These are phyloP conservation scores for Azemiops feae DNA, from an alignment of 2,113 vertebrate genomes.

Conservation along the genomic window DNA sequence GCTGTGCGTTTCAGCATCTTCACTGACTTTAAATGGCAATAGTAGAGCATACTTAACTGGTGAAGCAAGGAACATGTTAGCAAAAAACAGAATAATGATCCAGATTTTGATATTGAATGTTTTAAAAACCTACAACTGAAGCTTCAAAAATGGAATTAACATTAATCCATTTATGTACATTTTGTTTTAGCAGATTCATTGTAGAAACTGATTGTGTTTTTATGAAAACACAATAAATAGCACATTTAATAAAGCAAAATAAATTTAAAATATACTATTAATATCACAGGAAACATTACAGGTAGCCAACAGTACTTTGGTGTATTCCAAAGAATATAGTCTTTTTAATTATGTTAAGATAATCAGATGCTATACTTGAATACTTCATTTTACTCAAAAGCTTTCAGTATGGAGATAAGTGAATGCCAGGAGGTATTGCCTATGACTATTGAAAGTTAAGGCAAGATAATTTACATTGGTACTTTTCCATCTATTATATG, in stretches of 20 bases:
- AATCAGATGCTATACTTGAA: not conserved
- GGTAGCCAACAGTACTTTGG: not conserved
- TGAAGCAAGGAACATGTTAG: not conserved
- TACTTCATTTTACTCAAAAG: not conserved
- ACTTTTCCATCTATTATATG: not conserved
- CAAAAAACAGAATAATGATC: not conserved
- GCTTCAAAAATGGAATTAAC: not conserved
- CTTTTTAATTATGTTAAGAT: not conserved
- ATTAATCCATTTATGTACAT: not conserved
- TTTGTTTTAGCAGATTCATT: conserved; percentile 3
- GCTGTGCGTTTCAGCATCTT: not conserved
- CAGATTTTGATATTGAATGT: not conserved
- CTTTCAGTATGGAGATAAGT: not conserved
- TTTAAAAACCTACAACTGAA: not conserved
- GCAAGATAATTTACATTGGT: not conserved
- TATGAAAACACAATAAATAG: not conserved
- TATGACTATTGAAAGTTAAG: not conserved
- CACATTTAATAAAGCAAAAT: not conserved
- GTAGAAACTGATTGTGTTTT: not conserved
- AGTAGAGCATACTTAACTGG: not conserved
- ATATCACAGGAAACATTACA: not conserved
- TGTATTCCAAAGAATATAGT: not conserved
- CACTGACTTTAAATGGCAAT: not conserved
- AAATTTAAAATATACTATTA: not conserved
- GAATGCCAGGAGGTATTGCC: not conserved